A percentile compares a stretch with the other conserved stretches of the same genome.
Evolutionary conservation across 64 coral and sea anemone species (phyloP).

Genomic region (Orbicella faveolata): DNA sequence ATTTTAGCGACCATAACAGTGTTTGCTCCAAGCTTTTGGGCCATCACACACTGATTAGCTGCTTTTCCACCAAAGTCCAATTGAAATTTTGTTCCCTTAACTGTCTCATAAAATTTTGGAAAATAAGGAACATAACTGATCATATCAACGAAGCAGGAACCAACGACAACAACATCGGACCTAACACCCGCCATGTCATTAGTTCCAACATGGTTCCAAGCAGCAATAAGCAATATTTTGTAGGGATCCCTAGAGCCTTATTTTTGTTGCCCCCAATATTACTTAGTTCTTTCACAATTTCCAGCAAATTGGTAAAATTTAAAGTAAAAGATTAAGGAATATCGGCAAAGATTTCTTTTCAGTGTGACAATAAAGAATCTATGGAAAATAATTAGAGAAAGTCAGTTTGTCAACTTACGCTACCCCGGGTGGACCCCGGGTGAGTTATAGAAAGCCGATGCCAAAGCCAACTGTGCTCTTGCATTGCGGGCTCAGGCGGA

Average conservation of each 20-base stretch:
- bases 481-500: background rate
- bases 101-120: constrained; percentile 72
- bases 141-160: constrained; percentile 89
- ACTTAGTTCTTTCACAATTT: no score
- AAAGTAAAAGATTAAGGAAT: background rate
- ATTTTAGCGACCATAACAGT: constrained; percentile 78
- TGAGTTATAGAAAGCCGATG: background rate
- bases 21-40: constrained; percentile 82
- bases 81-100: constrained; percentile 79
- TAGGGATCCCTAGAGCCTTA: background rate
- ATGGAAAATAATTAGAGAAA: background rate
- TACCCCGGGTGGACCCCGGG: background rate
- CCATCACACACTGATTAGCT: constrained; percentile 89
- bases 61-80: constrained; percentile 92
- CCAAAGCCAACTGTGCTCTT: background rate
- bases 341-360: background rate
- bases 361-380: background rate
- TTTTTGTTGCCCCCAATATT: background rate
- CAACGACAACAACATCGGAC: constrained; percentile 80
- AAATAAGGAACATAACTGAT: constrained; percentile 66
- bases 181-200: background rate
- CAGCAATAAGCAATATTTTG: background rate
- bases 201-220: no score
- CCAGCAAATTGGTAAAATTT: no score
- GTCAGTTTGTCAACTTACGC: background rate